Base-by-base conservation (phyloP, 2,888 invertebrate species). In the Xylocampa areola region DNA sequence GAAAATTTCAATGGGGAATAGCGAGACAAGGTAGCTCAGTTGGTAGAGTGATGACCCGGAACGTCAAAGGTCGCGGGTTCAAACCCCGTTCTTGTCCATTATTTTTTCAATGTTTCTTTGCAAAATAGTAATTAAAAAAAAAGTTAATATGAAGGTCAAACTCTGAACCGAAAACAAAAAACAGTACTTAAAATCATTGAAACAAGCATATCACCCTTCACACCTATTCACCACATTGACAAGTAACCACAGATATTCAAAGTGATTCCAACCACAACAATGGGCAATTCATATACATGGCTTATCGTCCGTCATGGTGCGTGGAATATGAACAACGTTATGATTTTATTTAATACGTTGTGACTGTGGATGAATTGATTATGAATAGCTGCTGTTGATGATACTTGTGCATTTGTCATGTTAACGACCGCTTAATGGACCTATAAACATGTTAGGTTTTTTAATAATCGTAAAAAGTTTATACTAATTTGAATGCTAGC, bases 221-320 rank as follows among this genome's bases (percentile, higher is more conserved):
- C 23, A 17, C 21, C 29, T 6, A 59, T 32, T 5, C 36, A 25
- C 27, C 16, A 30, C 54, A 41, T 2, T 14, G 44, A 63, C 69
- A 37, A 23, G 19, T 11, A 23, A 19, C 49, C 50, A 63, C 4
- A 47, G 64, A 66, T 66, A 66, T 66, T 63, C 21, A 68, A 68
- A 57, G 44, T 43, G 54, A 65, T 65, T 40, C 23, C 11, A 10
- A 32, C 27, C 29, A 16, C 32, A 30, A 65, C 65, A 66, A 68
- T 68, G 64, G 64, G 21, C 36, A 16, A 43, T 49, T 61, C 63
- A 64, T 60, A 51, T 16, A 36, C 37, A 19, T 8, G 17, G 29
- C 64, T 66, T 66, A 66, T 66, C 66, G 36, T 32, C 27, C 8
- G 57, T 27, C 69, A 41, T 21, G 41, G 50, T 30, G 69, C 69